A percentile compares a stretch with the other conserved stretches of the same genome.
phyloP scores from a whole-genome alignment of 92 coral and sea anemone species.

The Epizoanthus scotinus region DNA sequence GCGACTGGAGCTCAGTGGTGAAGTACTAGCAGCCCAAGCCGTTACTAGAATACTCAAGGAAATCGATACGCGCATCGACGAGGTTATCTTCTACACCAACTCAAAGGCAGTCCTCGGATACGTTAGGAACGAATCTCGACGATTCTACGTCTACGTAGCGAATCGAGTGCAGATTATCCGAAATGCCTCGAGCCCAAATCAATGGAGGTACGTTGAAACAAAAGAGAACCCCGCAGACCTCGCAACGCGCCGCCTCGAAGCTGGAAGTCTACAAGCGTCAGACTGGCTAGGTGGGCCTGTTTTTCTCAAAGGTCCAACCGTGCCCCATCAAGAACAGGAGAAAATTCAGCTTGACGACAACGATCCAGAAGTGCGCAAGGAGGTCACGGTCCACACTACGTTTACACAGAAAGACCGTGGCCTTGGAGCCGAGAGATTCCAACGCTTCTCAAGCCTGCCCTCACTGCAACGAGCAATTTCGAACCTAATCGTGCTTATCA shows the following conservation, averaged over 20 bases:
- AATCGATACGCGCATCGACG: conserved; percentile 9
- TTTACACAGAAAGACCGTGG: background rate
- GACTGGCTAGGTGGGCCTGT: conserved; percentile 22
- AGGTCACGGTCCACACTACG: background rate
- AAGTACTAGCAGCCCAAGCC: conserved; percentile 38
- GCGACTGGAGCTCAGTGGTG: conserved; percentile 44
- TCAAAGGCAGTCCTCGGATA: conserved; percentile 49
- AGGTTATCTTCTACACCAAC: conserved; percentile 42
- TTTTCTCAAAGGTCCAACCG: background rate
- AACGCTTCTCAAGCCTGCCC: conserved; percentile 35
- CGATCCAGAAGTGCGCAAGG: conserved; percentile 53
- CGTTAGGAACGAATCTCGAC: conserved; percentile 41
- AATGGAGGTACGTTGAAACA: conserved; percentile 44
- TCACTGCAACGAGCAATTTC: conserved; percentile 37
- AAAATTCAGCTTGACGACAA: background rate
- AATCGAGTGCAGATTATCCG: conserved; percentile 40
- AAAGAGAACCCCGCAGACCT: conserved; percentile 39
- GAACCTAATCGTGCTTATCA: background rate
- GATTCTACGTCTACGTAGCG: conserved; percentile 49
- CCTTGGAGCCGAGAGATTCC: conserved; percentile 10
- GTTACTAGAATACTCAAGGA: conserved; percentile 26
- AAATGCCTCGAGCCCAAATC: conserved; percentile 26
- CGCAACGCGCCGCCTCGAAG: conserved; percentile 33
- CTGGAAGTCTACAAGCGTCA: background rate
- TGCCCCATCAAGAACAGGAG: background rate